Evolutionary conservation across 2,888 invertebrate genomes (phyloP).

Genomic region (Cryptocephalus primarius): DNA sequence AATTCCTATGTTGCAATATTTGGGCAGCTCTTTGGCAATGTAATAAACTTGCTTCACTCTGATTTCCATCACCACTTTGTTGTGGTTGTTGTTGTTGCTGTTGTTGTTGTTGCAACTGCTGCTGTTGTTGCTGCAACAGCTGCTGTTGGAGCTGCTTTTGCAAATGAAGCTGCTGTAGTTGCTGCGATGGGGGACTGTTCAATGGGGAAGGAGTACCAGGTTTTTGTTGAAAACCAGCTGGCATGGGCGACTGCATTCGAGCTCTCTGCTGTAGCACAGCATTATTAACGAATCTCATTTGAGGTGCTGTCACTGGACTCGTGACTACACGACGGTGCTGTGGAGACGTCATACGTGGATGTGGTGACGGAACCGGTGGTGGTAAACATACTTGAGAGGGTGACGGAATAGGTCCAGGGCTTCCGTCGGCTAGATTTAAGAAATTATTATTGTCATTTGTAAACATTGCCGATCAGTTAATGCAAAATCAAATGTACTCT

Average conservation of each 20-base stretch:
- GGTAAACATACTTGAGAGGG: conserved; percentile 35
- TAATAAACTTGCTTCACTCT: conserved; percentile 39
- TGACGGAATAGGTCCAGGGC: conserved; percentile 45
- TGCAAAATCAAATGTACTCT: neutral
- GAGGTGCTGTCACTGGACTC: conserved; percentile 36
- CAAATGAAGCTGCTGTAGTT: conserved; percentile 26
- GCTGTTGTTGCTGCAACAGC: conserved; percentile 18
- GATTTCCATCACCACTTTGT: conserved; percentile 25
- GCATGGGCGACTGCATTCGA: conserved; percentile 25
- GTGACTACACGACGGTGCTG: conserved; percentile 45
- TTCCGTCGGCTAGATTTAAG: conserved; percentile 40
- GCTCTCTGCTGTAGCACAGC: conserved; percentile 26
- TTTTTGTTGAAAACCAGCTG: conserved; percentile 32
- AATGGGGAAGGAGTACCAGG: conserved; percentile 33
- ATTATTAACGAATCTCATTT: conserved; percentile 28
- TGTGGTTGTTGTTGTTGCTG: conserved; percentile 31
- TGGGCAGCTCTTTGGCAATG: conserved; percentile 30
- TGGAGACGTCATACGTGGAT: conserved; percentile 33
- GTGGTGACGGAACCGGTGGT: conserved; percentile 37
- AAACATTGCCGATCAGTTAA: neutral
- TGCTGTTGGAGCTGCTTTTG: conserved; percentile 39
- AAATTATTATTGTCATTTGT: neutral
- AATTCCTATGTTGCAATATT: conserved; percentile 31
- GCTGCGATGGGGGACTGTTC: conserved; percentile 33
- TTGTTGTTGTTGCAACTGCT: conserved; percentile 13